These are phyloP conservation scores for Megamerina dolium DNA, from an alignment of 2,888 invertebrate species.

Conservation along the genomic window DNA sequence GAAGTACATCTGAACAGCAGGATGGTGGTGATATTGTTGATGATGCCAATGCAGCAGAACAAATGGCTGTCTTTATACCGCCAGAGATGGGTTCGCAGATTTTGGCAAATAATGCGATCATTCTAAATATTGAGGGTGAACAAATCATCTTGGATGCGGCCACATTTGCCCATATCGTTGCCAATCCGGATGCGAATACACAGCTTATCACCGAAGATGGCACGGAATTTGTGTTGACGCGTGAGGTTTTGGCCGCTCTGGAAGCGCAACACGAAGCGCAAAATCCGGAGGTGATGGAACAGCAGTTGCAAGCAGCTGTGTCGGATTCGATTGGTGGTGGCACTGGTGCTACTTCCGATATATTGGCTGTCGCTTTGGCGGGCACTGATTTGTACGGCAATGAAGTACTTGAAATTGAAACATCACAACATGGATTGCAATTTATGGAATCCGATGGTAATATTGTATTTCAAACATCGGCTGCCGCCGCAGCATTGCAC, in stretches of 20 bases:
- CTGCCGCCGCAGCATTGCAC: no score
- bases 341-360: slow-evolving; percentile 50
- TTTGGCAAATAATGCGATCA: slow-evolving; percentile 20
- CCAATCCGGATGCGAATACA: slow-evolving; percentile 23
- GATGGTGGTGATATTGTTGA: slow-evolving; percentile 7
- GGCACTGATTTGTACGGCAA: slow-evolving; percentile 65
- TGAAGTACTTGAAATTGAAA: slow-evolving; percentile 30
- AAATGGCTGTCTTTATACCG: slow-evolving; percentile 7
- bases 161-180: slow-evolving; percentile 22
- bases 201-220: slow-evolving; percentile 37
- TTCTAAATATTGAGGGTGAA: slow-evolving; percentile 31
- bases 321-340: slow-evolving; percentile 4
- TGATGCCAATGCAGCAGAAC: slow-evolving; percentile 5
- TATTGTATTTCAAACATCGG: slow-evolving; percentile 30
- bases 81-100: slow-evolving; percentile 10
- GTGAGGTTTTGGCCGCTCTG: slow-evolving; percentile 30
- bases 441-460: slow-evolving; percentile 23
- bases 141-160: slow-evolving; percentile 45
- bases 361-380: slow-evolving; percentile 69
- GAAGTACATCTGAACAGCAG: slow-evolving; percentile 6
- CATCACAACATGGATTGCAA: slow-evolving; percentile 22
- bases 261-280: slow-evolving; percentile 20
- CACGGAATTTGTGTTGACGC: slow-evolving; percentile 31
- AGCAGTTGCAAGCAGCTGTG: slow-evolving; percentile 14
- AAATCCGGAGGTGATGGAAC: slow-evolving; percentile 10